Base-by-base conservation (phyloP, 1,140 invertebrate genomes). In the Trichomalopsis sarcophagae region DNA sequence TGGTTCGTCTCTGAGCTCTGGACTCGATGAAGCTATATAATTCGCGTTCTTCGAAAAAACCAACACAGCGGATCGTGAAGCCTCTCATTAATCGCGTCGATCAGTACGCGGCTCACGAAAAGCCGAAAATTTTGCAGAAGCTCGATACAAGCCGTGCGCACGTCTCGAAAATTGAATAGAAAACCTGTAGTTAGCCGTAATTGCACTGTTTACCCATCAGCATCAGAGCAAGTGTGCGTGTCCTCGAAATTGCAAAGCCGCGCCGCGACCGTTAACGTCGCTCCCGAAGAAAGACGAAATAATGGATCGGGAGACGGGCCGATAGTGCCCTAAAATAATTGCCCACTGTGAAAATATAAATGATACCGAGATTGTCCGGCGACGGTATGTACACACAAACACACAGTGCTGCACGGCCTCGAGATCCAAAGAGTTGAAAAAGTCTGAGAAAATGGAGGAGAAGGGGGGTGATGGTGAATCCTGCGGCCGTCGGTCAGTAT, bases 271-370 rank as follows among this genome's bases (percentile, higher is more conserved):
- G 55, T 62, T 62, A 62, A 62, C 17, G 55, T 62, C 21, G 55
- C 55, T 62, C 17, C 21, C 55, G 47, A 66, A 33, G 47, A 69
- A 17, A 47, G 2, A 10, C 40, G 68, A 82, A 76, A 75, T 44
- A 76, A 66, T 66, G 55, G 44, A 44, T 69, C n/a, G 11, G 62
- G 36, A 75, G 68, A 40, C n/a, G 23, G 62, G 30, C 13, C 86
- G 86, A 88, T 89, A 75, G 87, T 81, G 88, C 83, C 89, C 83
- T 14, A 87, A 89, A 90, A 90, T 90, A 90, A 90, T 90, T 89
- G 87, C 89, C 87, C 87, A 79, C 81, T 85, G 87, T 88, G 88
- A 89, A 27, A 90, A 89, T 89, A 89, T 90, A 90, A 90, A 88
- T 90, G 89, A 90, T 89, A 88, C 81, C 84, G 86, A 88, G 87